Evolutionary conservation across 2,113 vertebrate species (phyloP).

Genomic region (Xyliphius kryptos): DNA sequence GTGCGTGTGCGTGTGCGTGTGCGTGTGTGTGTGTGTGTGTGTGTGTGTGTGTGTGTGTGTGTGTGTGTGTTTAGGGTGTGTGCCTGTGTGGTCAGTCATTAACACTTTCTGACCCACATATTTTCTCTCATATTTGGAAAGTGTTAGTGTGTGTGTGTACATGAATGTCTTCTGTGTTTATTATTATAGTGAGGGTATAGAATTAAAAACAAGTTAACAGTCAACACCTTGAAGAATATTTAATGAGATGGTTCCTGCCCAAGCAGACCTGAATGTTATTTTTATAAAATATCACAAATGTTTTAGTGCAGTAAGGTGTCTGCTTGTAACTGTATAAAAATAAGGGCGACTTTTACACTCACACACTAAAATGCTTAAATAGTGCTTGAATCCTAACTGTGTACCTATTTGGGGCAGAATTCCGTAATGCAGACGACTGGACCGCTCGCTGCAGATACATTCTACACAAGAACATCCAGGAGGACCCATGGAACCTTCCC

Average conservation of each 20-base stretch:
- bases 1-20: conserved; percentile 6
- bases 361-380: conserved; percentile 6
- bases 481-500: conserved; percentile 98
- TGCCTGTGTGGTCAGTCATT: conserved; percentile 18
- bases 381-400: not conserved
- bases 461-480: conserved; percentile 91
- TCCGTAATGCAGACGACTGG: conserved; percentile 88
- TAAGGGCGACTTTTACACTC: not conserved
- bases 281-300: too few relatives aligned
- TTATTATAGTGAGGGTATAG: too few relatives aligned
- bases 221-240: too few relatives aligned
- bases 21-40: conserved; percentile 18
- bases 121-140: not conserved
- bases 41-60: not conserved
- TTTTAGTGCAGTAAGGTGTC: too few relatives aligned
- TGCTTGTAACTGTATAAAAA: too few relatives aligned
- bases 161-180: too few relatives aligned
- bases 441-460: conserved; percentile 74
- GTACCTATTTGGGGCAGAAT: conserved; percentile 66
- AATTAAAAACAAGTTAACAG: too few relatives aligned
- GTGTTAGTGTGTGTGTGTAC: not conserved
- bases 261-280: too few relatives aligned
- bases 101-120: not conserved
- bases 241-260: too few relatives aligned
- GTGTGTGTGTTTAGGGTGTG: conserved; percentile 27